Base-by-base conservation (phyloP, 2,888 invertebrate species). In the Nebria salina region DNA sequence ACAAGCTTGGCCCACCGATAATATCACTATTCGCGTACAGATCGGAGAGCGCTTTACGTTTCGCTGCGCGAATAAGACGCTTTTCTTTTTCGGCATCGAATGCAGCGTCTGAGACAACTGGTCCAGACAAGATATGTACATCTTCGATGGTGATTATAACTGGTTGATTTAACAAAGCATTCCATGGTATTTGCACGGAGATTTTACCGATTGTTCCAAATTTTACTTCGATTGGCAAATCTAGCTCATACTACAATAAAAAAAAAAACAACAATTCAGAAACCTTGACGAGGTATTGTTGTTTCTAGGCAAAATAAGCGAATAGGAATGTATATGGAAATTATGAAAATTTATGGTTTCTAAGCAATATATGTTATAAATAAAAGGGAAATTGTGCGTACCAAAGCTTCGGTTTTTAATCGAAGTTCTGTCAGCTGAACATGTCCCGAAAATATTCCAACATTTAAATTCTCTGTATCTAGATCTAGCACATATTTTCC, bases 401-500 rank as follows among this genome's bases (percentile, higher is more conserved):
- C 96, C 92, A 96, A 88, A 84, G 96, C 95, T 88, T 96, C 95
- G 43, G 95, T 93, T 87, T 95, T 94, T 64, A 96, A 90, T 87
- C 94, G 94, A 75, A 96, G 89, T 86, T 96, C 95, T 2, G 92
- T 93, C 76, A 96, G 91, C 87, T 94, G 94, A 77, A 95, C 95
- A 86, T 93, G 92, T 83, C 96, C 96, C 83, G 94, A 94, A 88
- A 95, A 95, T 84, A 96, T 95, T 85, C 96, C 95, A 82, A 96
- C 93, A 86, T 95, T 95, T 75, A 96, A 91, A 87, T 95, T 94
- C 89, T 95, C 95, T 0, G 94, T 94, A 87, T 96, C 95, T 85
- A 96, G 89, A 87, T 96, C 95, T 87, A 95, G 93, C 43, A 96
- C 93, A 86, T 95, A 96, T 88, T 95, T 95, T 83, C 95, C 95